phyloP scores from a whole-genome alignment of 2,113 vertebrate genomes.

The Alligator sinensis region DNA sequence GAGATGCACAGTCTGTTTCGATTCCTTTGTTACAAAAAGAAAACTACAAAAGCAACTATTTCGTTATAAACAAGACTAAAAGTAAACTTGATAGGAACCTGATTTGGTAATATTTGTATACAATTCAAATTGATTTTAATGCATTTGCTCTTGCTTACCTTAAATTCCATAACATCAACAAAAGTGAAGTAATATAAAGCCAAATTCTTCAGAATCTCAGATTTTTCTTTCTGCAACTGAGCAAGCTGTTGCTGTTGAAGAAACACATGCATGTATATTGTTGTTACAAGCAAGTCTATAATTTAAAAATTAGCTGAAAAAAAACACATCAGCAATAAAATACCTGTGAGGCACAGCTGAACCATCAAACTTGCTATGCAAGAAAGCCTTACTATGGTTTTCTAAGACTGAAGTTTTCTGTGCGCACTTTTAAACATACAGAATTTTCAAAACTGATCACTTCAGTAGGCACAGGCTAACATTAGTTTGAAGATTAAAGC shows the following conservation, averaged over 20 bases:
- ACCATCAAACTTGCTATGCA: conserved; percentile 51
- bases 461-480: conserved; percentile 71
- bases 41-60: neutral
- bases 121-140: neutral
- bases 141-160: conserved; percentile 79
- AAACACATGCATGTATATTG: conserved; percentile 60
- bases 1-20: neutral
- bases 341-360: conserved; percentile 40
- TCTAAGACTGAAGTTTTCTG: conserved; percentile 42
- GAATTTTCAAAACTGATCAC: conserved; percentile 40
- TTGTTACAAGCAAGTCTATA: neutral
- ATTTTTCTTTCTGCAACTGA: conserved; percentile 99
- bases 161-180: conserved; percentile 99
- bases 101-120: neutral
- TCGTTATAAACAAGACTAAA: neutral
- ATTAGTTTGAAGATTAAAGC: conserved; percentile 62
- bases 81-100: neutral
- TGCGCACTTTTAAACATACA: conserved; percentile 30
- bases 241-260: conserved; percentile 97
- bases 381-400: conserved; percentile 65
- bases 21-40: neutral
- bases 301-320: neutral
- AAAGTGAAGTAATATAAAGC: conserved; percentile 99
- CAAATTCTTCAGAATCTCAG: conserved; percentile 98
- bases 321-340: neutral